Conservation (phyloP, 2,113 vertebrate genomes). For the Glaucidium brasilianum region DNA sequence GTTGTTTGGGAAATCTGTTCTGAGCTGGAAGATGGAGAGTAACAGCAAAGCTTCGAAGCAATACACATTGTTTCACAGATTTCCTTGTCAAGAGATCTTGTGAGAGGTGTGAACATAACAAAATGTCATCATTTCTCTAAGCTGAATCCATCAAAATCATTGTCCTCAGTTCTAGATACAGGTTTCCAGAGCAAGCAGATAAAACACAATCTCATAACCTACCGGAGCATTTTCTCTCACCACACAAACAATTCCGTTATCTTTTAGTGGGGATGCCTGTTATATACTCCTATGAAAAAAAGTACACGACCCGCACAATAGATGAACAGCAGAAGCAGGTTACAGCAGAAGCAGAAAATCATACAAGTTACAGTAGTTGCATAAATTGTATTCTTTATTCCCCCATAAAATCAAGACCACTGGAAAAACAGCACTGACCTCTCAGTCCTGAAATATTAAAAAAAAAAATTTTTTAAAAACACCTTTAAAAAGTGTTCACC, state of each 20-base stretch:
- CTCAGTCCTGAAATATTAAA: background rate
- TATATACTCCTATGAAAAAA: background rate
- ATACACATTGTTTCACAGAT: conserved; percentile 55
- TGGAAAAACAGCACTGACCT: background rate
- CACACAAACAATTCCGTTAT: background rate
- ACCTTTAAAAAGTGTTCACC: background rate
- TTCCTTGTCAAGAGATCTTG: conserved; percentile 32
- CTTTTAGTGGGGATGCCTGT: background rate
- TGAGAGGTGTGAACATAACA: conserved; percentile 53
- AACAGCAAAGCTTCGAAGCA: conserved; percentile 36
- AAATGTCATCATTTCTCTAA: background rate
- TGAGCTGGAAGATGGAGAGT: conserved; percentile 17
- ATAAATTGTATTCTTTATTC: background rate
- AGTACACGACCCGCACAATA: rapidly evolving
- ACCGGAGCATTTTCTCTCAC: background rate
- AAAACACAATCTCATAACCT: background rate
- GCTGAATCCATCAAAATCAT: background rate
- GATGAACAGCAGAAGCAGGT: background rate
- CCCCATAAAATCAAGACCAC: background rate
- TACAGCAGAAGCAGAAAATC: background rate
- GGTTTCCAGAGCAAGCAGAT: conserved; percentile 4
- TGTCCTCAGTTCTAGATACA: background rate
- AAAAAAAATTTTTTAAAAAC: background rate
- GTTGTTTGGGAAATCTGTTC: conserved; percentile 39
- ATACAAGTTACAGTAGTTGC: background rate